Evolutionary conservation across 2,888 invertebrate species (phyloP).

Genomic region (Patella depressa): DNA sequence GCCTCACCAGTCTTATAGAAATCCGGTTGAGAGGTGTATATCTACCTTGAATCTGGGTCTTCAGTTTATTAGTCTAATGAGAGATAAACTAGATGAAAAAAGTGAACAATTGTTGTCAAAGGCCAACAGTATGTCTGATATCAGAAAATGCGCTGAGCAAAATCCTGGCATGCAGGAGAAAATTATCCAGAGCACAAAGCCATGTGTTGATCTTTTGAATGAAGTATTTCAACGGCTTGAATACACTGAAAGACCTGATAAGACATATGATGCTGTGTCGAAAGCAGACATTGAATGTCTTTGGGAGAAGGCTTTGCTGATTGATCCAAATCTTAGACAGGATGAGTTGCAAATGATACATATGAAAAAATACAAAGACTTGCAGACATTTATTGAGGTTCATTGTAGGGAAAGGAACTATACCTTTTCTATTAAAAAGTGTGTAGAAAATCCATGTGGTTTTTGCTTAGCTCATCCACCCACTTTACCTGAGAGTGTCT

Average conservation of each 20-base stretch:
- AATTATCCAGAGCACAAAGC: slow-evolving; percentile 11
- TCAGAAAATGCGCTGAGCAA: slow-evolving; percentile 11
- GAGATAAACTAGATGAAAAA: slow-evolving; percentile 15
- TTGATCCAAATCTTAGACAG: slow-evolving; percentile 15
- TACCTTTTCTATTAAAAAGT: slow-evolving; percentile 16
- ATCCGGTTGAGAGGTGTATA: not conserved
- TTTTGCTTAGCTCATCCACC: not conserved
- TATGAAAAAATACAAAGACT: slow-evolving; percentile 12
- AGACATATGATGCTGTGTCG: too few relatives aligned
- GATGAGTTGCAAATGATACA: slow-evolving; percentile 11
- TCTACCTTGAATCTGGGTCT: slow-evolving; percentile 21
- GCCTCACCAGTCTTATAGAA: not conserved
- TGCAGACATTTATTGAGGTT: slow-evolving; percentile 15
- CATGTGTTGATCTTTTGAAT: too few relatives aligned
- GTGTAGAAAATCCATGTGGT: not conserved
- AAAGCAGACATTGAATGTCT: too few relatives aligned
- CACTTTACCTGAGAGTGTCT: too few relatives aligned
- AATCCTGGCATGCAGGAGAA: slow-evolving; percentile 3
- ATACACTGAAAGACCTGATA: too few relatives aligned
- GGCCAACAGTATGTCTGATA: slow-evolving; percentile 15
- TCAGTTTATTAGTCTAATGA: slow-evolving; percentile 21
- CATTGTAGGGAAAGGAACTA: slow-evolving; percentile 14
- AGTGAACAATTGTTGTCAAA: slow-evolving; percentile 11
- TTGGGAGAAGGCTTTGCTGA: too few relatives aligned
- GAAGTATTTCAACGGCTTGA: too few relatives aligned